Percentiles rank a stretch among this genome's conserved stretches.
phyloP scores from a whole-genome alignment of 2,888 invertebrate species.

The Hartigia nigra region DNA sequence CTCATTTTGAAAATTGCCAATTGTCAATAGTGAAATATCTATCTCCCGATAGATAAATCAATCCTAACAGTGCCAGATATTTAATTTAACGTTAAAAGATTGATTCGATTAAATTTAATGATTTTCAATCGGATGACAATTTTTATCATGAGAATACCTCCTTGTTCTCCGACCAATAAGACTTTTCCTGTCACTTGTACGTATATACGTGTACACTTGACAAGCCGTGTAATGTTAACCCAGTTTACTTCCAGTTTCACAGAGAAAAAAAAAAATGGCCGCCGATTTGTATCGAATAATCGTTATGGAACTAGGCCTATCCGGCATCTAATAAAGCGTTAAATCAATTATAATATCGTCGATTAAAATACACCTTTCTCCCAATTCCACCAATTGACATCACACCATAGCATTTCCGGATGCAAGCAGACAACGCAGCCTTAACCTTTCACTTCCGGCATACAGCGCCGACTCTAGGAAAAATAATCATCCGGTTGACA shows the following conservation, averaged over 20 bases:
- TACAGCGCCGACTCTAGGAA: neutral
- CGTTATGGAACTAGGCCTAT: neutral
- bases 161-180: neutral
- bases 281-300: constrained; percentile 18
- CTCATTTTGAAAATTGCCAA: neutral
- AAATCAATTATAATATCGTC: constrained; percentile 27
- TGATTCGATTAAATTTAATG: neutral
- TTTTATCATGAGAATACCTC: neutral
- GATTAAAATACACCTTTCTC: constrained; percentile 25
- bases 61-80: neutral
- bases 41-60: neutral
- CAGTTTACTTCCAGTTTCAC: constrained; percentile 5
- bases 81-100: neutral
- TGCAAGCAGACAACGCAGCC: constrained; percentile 1
- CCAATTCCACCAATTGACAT: neutral
- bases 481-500: constrained; percentile 28
- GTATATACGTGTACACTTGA: neutral
- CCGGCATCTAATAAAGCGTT: constrained; percentile 13
- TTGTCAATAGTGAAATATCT: neutral
- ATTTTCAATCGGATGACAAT: neutral
- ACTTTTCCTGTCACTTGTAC: neutral
- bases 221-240: neutral
- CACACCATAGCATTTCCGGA: neutral
- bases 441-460: constrained; percentile 24
- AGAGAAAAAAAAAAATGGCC: constrained; percentile 14